Evolutionary conservation across 2,797 vertebrate species (phyloP).

Genomic region (Anguilla pacifica): DNA sequence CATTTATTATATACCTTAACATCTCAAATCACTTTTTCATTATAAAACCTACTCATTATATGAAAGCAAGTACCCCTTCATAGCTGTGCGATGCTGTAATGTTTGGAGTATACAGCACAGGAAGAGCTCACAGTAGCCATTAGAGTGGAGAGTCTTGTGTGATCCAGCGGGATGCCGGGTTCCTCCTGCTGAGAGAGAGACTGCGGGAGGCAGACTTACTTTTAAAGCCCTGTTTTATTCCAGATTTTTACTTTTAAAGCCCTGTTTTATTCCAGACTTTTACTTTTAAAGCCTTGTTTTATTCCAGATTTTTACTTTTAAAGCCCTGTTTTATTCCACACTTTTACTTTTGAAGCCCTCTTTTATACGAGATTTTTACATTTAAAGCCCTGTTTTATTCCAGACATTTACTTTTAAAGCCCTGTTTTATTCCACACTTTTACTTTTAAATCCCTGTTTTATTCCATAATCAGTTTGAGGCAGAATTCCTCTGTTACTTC

Average conservation of each 20-base stretch:
- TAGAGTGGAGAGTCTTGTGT: neutral
- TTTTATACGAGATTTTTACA: too few species aligned
- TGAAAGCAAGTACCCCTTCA: neutral
- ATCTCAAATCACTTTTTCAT: neutral
- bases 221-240: too few species aligned
- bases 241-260: too few species aligned
- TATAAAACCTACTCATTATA: neutral
- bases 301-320: too few species aligned
- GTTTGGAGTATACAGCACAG: neutral
- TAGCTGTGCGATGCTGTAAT: neutral
- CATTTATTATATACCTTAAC: neutral
- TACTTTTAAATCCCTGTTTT: neutral
- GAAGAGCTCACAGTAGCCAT: neutral
- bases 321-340: too few species aligned
- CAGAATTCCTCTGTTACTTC: neutral
- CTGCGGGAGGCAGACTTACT: neutral
- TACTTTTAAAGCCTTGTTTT: too few species aligned
- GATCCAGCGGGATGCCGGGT: neutral
- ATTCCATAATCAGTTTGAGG: neutral
- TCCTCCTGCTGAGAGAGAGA: neutral
- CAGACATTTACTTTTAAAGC: too few species aligned
- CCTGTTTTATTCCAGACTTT: too few species aligned
- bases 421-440: neutral
- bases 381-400: too few species aligned
- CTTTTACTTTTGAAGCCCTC: too few species aligned